These are phyloP conservation scores for Spongilla lacustris DNA, from an alignment of 37 sponge, comb jelly and placozoan species.

Conservation along the genomic window DNA sequence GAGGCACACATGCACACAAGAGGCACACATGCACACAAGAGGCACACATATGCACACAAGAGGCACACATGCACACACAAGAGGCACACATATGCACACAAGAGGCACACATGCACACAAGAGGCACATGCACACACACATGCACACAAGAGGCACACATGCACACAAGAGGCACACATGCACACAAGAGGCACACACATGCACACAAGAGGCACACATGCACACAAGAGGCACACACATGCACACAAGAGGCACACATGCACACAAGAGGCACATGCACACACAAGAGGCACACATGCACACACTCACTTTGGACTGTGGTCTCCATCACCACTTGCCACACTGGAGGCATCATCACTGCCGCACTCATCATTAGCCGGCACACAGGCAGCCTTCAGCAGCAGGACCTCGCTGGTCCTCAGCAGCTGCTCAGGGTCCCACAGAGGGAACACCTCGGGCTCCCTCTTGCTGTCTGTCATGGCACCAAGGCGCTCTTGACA, in stretches of 20 bases:
- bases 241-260: background rate
- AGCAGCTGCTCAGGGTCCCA: conserved; percentile 88
- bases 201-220: background rate
- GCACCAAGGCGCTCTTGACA: conserved; percentile 50
- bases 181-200: too few relatives aligned
- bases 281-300: background rate
- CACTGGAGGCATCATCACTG: conserved; percentile 68
- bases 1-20: too few relatives aligned
- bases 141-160: too few relatives aligned
- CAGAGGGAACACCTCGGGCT: conserved; percentile 81
- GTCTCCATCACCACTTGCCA: conserved; percentile 55
- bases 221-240: background rate
- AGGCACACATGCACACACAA: too few relatives aligned
- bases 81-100: too few relatives aligned
- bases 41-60: background rate
- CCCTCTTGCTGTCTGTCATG: conserved; percentile 49
- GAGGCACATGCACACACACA: too few relatives aligned
- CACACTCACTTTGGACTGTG: conserved; percentile 27
- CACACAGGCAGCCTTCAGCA: conserved; percentile 62
- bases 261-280: background rate
- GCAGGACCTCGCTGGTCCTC: conserved; percentile 64
- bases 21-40: too few relatives aligned
- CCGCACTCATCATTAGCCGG: conserved; percentile 66
- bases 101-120: too few relatives aligned
- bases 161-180: too few relatives aligned